Evolutionary conservation across 2,888 invertebrate genomes (phyloP), one percentile per base, ranked within the genome.

Genomic region (Trachelus stipa): DNA sequence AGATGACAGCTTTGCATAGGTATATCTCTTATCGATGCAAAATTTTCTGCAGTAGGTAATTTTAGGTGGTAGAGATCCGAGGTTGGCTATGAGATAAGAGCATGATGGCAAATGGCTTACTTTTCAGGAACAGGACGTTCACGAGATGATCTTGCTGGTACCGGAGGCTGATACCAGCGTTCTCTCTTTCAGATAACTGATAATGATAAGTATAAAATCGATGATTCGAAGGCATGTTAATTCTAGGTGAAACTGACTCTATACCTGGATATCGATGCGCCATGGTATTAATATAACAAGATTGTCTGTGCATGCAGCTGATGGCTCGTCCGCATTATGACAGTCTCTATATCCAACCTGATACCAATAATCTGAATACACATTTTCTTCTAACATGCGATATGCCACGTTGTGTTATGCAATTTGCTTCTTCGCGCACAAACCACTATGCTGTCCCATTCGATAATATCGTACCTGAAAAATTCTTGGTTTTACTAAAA

Each of bases 151-250:
- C 40, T 40, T 15, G 40, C 15, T 15, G 40, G 15, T 15, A 15
- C 40, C 40, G 40, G 40, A 40, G 40, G 40, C 40, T 15, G 40
- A 40, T 40, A 40, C 4, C 40, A 40, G 15, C 40, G 15, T 40
- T 15, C 40, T 15, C 15, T 40, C 15, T 69, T 34, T 34, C n/a
- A 85, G 87, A 87, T 85, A 87, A 82, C 84, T 85, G 88, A 88
- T 88, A 88, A 87, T 84, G 88, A 88, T 88, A 88, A 86, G 87
- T 87, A 87, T 85, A 85, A 88, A 88, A 88, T 88, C 88, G 88
- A 88, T 87, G 87, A 88, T 88, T 87, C 85, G 85, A 86, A 84
- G 87, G 84, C 85, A 86, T 84, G 84, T 85, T 88, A 86, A 85
- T 86, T 84, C 82, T 82, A 83, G 82, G 84, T 84, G 69, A 40